Evolutionary conservation across 2,797 vertebrate species (phyloP).

Genomic region (Mycteria americana): DNA sequence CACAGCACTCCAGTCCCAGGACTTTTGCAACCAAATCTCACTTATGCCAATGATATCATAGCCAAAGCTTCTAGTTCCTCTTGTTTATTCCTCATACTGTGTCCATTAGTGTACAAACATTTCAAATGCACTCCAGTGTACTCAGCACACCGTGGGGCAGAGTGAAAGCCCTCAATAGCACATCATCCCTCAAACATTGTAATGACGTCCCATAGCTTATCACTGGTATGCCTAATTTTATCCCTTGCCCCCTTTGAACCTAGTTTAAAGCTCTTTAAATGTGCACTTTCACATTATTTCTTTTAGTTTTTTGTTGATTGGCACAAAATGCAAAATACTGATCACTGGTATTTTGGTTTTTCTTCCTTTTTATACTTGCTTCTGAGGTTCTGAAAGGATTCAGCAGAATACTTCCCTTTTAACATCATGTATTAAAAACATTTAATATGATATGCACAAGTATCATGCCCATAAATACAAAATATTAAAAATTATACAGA

Average conservation of each 20-base stretch:
- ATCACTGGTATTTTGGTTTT: not conserved
- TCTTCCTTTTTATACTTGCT: not conserved
- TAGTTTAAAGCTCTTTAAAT: not conserved
- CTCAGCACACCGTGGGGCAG: not conserved
- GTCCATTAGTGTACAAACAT: not conserved
- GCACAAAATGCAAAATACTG: not conserved
- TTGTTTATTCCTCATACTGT: not conserved
- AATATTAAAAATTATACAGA: not conserved
- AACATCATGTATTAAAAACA: not conserved
- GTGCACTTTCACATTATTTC: not conserved
- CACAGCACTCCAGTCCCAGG: not conserved
- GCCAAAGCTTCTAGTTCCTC: not conserved
- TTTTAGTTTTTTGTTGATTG: not conserved
- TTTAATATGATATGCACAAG: not conserved
- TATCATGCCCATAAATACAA: not conserved
- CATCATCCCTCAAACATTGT: not conserved
- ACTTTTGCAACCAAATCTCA: not conserved
- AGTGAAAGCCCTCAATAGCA: not conserved
- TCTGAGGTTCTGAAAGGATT: not conserved
- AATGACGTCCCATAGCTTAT: not conserved
- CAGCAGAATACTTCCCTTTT: not conserved
- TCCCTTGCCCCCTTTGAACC: not conserved
- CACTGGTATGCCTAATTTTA: not conserved
- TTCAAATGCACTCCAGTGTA: not conserved
- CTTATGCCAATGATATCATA: not conserved